phyloP scores from a whole-genome alignment of 2,888 invertebrate species.

The Blastobasis adustella region DNA sequence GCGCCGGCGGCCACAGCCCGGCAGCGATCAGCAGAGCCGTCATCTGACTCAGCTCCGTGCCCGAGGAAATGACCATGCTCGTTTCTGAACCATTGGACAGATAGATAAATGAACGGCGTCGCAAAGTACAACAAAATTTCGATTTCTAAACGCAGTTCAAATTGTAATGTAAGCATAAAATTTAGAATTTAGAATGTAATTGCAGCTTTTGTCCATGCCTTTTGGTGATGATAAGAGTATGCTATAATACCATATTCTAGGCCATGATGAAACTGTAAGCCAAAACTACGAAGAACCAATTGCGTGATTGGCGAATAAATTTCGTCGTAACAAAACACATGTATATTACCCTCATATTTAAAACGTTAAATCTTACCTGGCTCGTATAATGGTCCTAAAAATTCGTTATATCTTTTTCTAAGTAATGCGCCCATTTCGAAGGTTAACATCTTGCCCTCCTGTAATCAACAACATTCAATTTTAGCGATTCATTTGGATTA shows the following conservation, averaged over 20 bases:
- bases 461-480: conserved; percentile 23
- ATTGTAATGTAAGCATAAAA: neutral
- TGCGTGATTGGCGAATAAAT: no score
- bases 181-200: no score
- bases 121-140: no score
- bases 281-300: no score
- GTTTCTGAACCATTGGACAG: conserved; percentile 1
- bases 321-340: no score
- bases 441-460: conserved; percentile 74
- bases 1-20: conserved; percentile 79
- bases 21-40: conserved; percentile 81
- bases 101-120: neutral
- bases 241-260: no score
- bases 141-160: neutral
- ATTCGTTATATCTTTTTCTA: conserved; percentile 65
- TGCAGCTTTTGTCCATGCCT: no score
- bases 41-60: conserved; percentile 84
- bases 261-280: no score
- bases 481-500: no score
- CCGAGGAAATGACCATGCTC: conserved; percentile 76
- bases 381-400: conserved; percentile 62
- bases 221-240: no score
- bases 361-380: conserved; percentile 32
- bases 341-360: no score
- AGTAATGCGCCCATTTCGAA: conserved; percentile 73